Percentiles rank a stretch among this genome's conserved stretches.
These are phyloP conservation scores for Mythimna ferrago DNA, from an alignment of 2,888 invertebrate genomes.

Conservation along the genomic window DNA sequence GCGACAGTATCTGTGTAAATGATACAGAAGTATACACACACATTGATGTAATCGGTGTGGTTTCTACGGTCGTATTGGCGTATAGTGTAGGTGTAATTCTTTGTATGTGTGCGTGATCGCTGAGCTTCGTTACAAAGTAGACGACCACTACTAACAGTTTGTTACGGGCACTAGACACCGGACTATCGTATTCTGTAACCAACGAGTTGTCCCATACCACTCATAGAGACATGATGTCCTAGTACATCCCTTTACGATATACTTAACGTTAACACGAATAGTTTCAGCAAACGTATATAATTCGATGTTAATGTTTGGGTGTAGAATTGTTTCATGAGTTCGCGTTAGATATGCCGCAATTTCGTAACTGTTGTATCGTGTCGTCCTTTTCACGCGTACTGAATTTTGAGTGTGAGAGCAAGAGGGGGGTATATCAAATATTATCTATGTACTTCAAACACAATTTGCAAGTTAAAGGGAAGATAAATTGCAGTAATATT, in stretches of 20 bases:
- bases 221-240: slow-evolving; percentile 62
- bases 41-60: not conserved
- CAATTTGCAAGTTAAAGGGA: slow-evolving; percentile 54
- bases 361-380: slow-evolving; percentile 49
- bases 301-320: slow-evolving; percentile 65
- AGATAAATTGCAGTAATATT: slow-evolving; percentile 61
- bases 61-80: not conserved
- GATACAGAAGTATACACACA: slow-evolving; percentile 14
- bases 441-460: slow-evolving; percentile 59
- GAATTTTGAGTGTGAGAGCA: slow-evolving; percentile 29
- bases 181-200: slow-evolving; percentile 58
- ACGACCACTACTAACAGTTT: slow-evolving; percentile 41
- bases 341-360: slow-evolving; percentile 57
- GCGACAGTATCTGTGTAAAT: not conserved
- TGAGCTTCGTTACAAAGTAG: slow-evolving; percentile 25
- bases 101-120: slow-evolving; percentile 32
- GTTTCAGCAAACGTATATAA: slow-evolving; percentile 63
- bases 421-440: slow-evolving; percentile 44
- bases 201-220: slow-evolving; percentile 65
- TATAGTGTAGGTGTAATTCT: not conserved
- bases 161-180: slow-evolving; percentile 49
- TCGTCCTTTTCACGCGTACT: slow-evolving; percentile 28
- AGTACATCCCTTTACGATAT: slow-evolving; percentile 65
- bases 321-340: slow-evolving; percentile 65
- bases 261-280: slow-evolving; percentile 66